Evolutionary conservation across 37 sponge, comb jelly and placozoan species (phyloP).

Genomic region (Tethya wilhelma): DNA sequence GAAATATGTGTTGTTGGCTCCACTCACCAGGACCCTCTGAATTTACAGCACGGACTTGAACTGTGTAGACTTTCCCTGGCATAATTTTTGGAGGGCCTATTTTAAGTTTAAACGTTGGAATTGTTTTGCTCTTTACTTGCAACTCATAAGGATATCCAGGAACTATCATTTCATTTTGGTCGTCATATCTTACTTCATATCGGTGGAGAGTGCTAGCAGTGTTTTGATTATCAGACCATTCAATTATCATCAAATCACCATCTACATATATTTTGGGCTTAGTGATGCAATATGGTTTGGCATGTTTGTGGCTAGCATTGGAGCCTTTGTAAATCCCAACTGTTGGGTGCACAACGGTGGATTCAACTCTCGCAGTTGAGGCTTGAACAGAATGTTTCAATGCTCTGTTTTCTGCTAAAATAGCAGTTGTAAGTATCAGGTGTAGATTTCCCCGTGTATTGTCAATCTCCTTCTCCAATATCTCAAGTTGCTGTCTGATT

Average conservation of each 20-base stretch:
- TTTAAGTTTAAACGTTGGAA: too few species aligned
- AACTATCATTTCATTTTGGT: background rate
- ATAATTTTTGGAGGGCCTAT: background rate
- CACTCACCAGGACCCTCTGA: background rate
- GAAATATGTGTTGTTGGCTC: background rate
- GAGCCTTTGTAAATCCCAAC: background rate
- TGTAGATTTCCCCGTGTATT: background rate
- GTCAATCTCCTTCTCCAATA: background rate
- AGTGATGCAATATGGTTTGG: background rate
- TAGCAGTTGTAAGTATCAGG: background rate
- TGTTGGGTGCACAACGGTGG: background rate
- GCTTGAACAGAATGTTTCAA: background rate
- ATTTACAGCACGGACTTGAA: slow-evolving; percentile 2
- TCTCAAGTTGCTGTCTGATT: background rate
- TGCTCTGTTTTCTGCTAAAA: background rate
- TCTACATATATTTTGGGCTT: background rate
- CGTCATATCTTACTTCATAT: background rate
- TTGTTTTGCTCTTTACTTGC: background rate
- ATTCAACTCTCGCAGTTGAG: background rate
- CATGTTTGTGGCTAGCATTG: background rate
- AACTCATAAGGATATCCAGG: background rate
- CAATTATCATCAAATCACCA: background rate
- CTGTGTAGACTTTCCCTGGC: background rate
- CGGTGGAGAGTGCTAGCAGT: background rate
- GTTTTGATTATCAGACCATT: background rate